Conservation (phyloP, 1,140 invertebrate genomes). For the Harpegnathos saltator region DNA sequence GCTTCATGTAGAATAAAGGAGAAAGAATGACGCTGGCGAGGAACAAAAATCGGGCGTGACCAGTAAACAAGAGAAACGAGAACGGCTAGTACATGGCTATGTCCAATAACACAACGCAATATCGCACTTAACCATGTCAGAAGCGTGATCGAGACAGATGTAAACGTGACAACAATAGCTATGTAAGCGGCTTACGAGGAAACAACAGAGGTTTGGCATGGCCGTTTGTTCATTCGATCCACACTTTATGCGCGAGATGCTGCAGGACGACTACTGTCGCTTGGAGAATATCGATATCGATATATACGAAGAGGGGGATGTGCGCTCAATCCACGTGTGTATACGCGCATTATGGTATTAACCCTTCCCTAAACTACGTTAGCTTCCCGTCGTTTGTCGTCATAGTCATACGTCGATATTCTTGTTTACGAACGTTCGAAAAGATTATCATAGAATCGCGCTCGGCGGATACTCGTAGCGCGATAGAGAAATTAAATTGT, state of each 20-base stretch:
- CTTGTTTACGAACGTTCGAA: neutral
- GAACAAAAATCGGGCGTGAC: too few relatives aligned
- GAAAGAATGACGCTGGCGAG: too few relatives aligned
- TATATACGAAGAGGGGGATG: neutral
- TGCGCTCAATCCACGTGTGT: too few relatives aligned
- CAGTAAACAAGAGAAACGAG: too few relatives aligned
- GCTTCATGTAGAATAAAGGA: too few relatives aligned
- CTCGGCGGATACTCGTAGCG: too few relatives aligned
- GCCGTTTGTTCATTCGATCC: conserved; percentile 4
- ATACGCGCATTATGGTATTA: neutral
- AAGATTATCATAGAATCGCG: neutral
- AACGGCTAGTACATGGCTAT: too few relatives aligned
- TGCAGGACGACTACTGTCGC: neutral
- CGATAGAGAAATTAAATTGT: neutral
- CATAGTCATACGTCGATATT: neutral
- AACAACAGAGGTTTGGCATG: conserved; percentile 23
- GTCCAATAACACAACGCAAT: too few relatives aligned
- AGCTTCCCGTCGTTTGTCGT: neutral
- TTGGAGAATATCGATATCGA: conserved; percentile 5
- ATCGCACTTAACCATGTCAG: too few relatives aligned
- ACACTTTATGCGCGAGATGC: neutral
- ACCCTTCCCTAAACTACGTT: neutral
- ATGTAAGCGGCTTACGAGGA: conserved; percentile 13
- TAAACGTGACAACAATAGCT: conserved; percentile 8
- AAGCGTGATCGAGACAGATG: neutral